Percentiles rank a stretch among this genome's conserved stretches.
Conservation (phyloP, 1,140 invertebrate species). For the Drosophila baimaii region DNA sequence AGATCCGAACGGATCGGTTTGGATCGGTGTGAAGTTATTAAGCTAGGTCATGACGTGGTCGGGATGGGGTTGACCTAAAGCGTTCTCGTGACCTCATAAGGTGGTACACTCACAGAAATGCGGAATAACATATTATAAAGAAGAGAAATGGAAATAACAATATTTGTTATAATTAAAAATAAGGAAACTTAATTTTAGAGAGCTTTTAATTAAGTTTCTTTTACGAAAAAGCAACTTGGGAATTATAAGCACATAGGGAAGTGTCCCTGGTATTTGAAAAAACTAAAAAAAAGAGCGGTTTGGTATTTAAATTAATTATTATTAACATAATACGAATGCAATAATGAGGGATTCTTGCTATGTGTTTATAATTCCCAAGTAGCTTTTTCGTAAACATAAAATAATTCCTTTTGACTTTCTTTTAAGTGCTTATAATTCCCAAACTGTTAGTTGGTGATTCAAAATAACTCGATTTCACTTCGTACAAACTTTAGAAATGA, state of each 20-base stretch:
- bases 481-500: no score
- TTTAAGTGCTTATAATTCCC: neutral
- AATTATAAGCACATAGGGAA: neutral
- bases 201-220: no score
- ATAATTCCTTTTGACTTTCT: neutral
- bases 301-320: no score
- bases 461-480: no score
- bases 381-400: neutral
- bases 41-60: constrained; percentile 59
- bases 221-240: neutral
- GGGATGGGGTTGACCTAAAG: constrained; percentile 2
- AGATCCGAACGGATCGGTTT: neutral
- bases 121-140: neutral
- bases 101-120: constrained; percentile 5
- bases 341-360: no score
- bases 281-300: no score
- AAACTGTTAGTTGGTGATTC: neutral
- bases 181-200: neutral
- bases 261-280: no score
- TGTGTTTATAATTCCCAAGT: neutral
- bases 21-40: constrained; percentile 40
- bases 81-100: neutral
- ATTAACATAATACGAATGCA: no score
- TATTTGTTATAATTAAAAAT: no score
- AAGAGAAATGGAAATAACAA: no score